These are phyloP conservation scores for Spongilla lacustris DNA, from an alignment of 37 sponge, comb jelly and placozoan genomes.

Conservation along the genomic window DNA sequence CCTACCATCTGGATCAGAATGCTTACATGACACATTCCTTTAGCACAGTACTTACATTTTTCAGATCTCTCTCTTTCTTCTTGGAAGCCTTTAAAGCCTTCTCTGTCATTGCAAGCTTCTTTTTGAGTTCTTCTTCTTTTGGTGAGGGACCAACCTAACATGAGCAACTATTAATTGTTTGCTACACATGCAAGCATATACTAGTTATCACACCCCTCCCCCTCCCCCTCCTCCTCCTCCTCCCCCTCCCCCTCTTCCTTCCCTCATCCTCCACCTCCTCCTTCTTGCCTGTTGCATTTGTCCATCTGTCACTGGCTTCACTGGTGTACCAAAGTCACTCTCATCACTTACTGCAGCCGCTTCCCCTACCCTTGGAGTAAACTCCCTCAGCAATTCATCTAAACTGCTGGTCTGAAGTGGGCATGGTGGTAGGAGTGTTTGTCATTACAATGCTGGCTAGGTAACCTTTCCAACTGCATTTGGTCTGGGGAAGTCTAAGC, in stretches of 20 bases:
- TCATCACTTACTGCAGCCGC: constrained; percentile 31
- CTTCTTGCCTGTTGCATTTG: no score
- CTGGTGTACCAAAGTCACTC: background rate
- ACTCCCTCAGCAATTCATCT: constrained; percentile 24
- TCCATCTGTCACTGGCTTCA: constrained; percentile 10
- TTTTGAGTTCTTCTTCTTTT: constrained; percentile 16
- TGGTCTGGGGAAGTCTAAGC: constrained; percentile 42
- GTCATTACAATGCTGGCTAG: no score
- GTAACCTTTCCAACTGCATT: background rate
- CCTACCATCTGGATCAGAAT: background rate
- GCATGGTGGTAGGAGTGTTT: background rate
- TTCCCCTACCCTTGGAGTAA: constrained; percentile 2
- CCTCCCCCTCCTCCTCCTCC: constrained; percentile 14
- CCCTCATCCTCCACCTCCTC: constrained; percentile 3
- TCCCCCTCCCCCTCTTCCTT: background rate
- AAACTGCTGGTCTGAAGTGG: constrained; percentile 29
- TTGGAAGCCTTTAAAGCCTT: constrained; percentile 31
- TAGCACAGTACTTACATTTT: constrained; percentile 47
- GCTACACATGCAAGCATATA: no score
- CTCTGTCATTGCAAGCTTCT: constrained; percentile 25
- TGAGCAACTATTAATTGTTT: no score
- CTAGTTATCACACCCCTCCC: no score
- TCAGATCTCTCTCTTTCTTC: constrained; percentile 29
- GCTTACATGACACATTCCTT: background rate
- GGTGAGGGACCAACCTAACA: background rate